Conservation (phyloP, 2,113 vertebrate genomes). For the Delphinus delphis region DNA sequence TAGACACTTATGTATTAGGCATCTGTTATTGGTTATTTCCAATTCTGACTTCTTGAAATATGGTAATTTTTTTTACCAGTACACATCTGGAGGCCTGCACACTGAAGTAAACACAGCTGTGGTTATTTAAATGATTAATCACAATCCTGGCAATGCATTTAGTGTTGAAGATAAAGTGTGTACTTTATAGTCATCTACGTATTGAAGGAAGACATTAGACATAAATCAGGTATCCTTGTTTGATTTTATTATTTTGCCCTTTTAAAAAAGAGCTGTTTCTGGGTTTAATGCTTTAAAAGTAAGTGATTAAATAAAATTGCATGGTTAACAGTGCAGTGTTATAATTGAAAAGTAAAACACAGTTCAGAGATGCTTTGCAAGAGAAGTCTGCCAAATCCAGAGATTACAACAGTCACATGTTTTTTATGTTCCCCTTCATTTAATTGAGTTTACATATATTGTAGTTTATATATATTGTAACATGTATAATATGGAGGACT, state of each 20-base stretch:
- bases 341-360: conserved; percentile 36
- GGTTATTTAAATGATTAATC: conserved; percentile 59
- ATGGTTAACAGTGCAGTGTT: not conserved
- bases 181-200: not conserved
- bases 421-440: not conserved
- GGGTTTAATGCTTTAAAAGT: conserved; percentile 16
- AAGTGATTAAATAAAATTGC: conserved; percentile 20
- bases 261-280: not conserved
- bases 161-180: conserved; percentile 43
- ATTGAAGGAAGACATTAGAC: conserved; percentile 6
- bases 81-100: conserved; percentile 43
- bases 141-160: conserved; percentile 38
- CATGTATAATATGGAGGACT: not conserved
- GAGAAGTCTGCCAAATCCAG: not conserved
- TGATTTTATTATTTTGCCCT: conserved; percentile 29
- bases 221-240: not conserved
- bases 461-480: not conserved
- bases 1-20: conserved; percentile 45
- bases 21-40: conserved; percentile 58
- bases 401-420: not conserved
- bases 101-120: conserved; percentile 59
- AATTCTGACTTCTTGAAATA: conserved; percentile 51
- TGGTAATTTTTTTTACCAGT: not conserved
- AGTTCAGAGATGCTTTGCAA: not conserved
- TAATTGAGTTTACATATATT: not conserved